Evolutionary conservation across 2,888 invertebrate genomes (phyloP).

Genomic region (Lydus trimaculatus): DNA sequence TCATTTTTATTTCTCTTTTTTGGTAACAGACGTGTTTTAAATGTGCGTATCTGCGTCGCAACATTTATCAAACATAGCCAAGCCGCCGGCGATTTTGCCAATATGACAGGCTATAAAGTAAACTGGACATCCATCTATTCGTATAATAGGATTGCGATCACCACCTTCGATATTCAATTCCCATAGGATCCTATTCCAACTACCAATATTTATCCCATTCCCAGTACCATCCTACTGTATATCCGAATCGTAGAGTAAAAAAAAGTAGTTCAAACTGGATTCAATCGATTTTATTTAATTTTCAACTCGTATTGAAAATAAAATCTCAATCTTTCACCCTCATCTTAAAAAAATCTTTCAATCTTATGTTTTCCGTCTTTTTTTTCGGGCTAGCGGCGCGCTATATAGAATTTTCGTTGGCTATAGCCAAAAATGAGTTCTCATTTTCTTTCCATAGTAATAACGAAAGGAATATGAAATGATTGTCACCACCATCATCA

Average conservation of each 20-base stretch:
- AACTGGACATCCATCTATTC: slow-evolving; percentile 57
- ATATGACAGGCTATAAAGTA: slow-evolving; percentile 61
- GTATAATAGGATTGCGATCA: slow-evolving; percentile 57
- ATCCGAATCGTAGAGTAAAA: background rate
- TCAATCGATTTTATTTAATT: slow-evolving; percentile 5
- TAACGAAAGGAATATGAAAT: background rate
- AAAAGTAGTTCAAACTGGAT: background rate
- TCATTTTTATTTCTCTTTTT: background rate
- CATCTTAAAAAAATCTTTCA: background rate
- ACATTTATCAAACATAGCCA: background rate
- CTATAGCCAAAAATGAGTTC: background rate
- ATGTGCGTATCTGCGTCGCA: background rate
- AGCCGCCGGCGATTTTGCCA: slow-evolving; percentile 53
- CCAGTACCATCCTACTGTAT: no score
- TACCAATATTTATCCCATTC: slow-evolving; percentile 6
- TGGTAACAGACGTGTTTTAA: background rate
- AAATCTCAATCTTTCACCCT: slow-evolving; percentile 7
- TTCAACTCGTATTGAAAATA: slow-evolving; percentile 8
- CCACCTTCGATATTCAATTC: slow-evolving; percentile 57
- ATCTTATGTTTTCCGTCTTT: background rate
- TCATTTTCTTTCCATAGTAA: background rate
- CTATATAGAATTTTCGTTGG: no score
- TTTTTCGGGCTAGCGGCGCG: background rate
- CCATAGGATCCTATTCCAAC: slow-evolving; percentile 41
- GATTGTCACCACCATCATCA: background rate